Base-by-base conservation (phyloP, 2,888 invertebrate species). In the Nasonia oneida region DNA sequence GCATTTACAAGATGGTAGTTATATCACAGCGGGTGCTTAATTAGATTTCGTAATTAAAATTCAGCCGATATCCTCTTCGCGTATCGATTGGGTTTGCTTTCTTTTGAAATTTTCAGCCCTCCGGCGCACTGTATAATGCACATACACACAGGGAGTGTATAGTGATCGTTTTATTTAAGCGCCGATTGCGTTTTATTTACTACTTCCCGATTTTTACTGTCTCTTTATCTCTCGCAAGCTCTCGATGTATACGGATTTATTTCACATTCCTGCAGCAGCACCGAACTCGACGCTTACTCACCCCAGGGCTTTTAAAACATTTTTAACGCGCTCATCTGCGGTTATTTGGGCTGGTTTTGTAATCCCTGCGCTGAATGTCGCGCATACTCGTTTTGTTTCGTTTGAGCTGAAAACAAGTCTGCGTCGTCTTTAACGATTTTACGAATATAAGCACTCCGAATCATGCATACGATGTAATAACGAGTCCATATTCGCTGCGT, bases 21-120 rank as follows among this genome's bases (percentile, higher is more conserved):
- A 23, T 57, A 75, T 75, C 12, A n/a, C 12, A 67, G 39, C 23
- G 57, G 53, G 39, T 37, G 57, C 75, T 50, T 80, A 39, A 75
- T 84, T 84, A 42, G 75, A 67, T 70, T 84, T 70, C 57, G 14
- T 80, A 75, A 80, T 80, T 84, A 75, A 74, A 80, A 80, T 80
- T 39, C 47, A 18, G 5, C n/a, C 39, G 79, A 75, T 80, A 64
- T 64, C 73, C 61, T 15, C 42, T 2, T 73, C 53, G 29, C 5
- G 10, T 47, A 57, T 83, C 33, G 71, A 23, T 81, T 2, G 29
- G 23, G 2, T 64, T 50, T 18, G 61, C 57, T 67, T 3, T 37
- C 61, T 74, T 37, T 33, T 64, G 10, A 12, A 23, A 64, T 23
- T 64, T 64, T 64, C 64, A 23, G 18, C 18, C 53, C 53, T 47